Conservation (phyloP, 2,113 vertebrate genomes). For the Heterochromis multidens region DNA sequence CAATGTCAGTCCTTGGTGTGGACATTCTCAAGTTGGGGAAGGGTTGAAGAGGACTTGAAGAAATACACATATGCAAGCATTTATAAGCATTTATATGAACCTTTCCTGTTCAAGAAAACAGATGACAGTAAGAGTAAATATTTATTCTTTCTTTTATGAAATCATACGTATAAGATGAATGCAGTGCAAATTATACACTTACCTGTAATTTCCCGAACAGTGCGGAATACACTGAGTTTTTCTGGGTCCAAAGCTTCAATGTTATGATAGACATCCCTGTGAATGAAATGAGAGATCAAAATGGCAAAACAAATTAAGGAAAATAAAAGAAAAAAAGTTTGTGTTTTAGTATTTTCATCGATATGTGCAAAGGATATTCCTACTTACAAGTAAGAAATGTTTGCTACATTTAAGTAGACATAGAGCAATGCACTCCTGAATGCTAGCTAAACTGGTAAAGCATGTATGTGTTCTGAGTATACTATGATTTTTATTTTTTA, state of each 20-base stretch:
- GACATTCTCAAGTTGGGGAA: conserved; percentile 25
- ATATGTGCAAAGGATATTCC: not conserved
- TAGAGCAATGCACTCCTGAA: too few relatives aligned
- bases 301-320: not conserved
- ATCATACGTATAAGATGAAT: not conserved
- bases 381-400: not conserved
- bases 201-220: conserved; percentile 97
- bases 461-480: not conserved
- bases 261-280: conserved; percentile 93
- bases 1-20: conserved; percentile 54
- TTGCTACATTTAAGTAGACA: not conserved
- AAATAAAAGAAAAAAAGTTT: not conserved
- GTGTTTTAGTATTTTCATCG: not conserved
- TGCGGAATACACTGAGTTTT: conserved; percentile 94
- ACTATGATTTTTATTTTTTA: not conserved
- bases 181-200: conserved; percentile 25
- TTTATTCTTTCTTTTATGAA: not conserved
- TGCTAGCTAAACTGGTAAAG: not conserved
- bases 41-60: not conserved
- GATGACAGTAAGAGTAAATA: not conserved
- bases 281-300: conserved; percentile 16
- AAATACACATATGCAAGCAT: not conserved
- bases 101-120: not conserved
- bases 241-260: conserved; percentile 94
- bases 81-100: not conserved